These are phyloP conservation scores for Caloenas nicobarica DNA, from an alignment of 2,113 vertebrate species.

Conservation along the genomic window DNA sequence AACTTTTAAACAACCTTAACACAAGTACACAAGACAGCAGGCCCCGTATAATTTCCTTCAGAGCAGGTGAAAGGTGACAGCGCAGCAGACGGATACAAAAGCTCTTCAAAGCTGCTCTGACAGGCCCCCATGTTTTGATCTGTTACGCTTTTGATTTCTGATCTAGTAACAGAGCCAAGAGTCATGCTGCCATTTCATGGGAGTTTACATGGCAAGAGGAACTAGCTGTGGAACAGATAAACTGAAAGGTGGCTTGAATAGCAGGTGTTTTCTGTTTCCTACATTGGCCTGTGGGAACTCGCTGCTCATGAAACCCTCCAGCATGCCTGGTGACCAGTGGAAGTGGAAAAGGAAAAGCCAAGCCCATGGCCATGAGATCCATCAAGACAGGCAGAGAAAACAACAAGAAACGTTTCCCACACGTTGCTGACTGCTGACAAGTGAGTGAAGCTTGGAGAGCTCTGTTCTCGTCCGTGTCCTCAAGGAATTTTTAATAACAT, in stretches of 20 bases:
- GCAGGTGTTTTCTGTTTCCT: not conserved
- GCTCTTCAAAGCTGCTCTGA: conserved; percentile 36
- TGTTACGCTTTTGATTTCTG: conserved; percentile 54
- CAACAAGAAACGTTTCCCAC: accelerated
- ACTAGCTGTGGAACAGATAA: not conserved
- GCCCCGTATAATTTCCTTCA: not conserved
- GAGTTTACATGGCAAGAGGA: not conserved
- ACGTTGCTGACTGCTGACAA: not conserved
- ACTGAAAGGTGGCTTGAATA: not conserved
- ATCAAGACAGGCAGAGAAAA: not conserved
- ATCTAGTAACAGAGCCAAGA: not conserved
- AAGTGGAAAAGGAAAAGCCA: not conserved
- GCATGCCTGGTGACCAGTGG: not conserved
- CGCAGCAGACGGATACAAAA: not conserved
- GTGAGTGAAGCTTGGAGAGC: not conserved
- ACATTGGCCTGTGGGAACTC: not conserved
- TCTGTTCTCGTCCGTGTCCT: not conserved
- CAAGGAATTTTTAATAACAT: conserved; percentile 5
- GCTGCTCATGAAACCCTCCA: not conserved
- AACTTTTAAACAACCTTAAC: not conserved
- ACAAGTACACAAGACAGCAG: not conserved
- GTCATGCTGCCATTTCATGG: not conserved
- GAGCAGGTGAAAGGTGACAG: conserved; percentile 26
- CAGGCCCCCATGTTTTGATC: not conserved
- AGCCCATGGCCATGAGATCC: not conserved